Evolutionary conservation across 2,888 invertebrate genomes (phyloP).

Genomic region (Dynastes grantii): DNA sequence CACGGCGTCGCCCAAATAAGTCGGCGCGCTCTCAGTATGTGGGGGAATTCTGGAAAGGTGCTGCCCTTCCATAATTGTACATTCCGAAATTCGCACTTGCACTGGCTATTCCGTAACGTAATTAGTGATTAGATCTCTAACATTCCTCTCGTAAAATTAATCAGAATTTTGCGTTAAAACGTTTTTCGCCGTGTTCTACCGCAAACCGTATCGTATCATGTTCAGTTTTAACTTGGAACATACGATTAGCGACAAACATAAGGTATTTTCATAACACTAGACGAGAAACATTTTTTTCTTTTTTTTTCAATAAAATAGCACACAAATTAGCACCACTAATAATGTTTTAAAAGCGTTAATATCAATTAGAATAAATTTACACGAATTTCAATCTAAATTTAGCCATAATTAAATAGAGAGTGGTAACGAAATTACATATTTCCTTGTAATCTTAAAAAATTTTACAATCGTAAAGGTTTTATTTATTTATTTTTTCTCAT

Average conservation of each 20-base stretch:
- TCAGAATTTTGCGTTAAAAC: background rate
- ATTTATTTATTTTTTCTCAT: too few species aligned
- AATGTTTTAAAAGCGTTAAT: too few species aligned
- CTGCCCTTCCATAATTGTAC: slow-evolving; percentile 54
- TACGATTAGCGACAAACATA: background rate
- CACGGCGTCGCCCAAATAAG: slow-evolving; percentile 68
- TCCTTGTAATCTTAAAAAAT: too few species aligned
- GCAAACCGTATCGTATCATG: background rate
- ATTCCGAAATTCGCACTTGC: slow-evolving; percentile 49
- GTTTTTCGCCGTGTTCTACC: background rate
- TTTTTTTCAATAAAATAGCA: too few species aligned
- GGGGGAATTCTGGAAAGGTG: slow-evolving; percentile 54
- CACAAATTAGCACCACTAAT: too few species aligned
- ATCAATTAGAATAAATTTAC: too few species aligned
- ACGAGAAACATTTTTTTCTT: too few species aligned
- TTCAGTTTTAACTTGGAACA: background rate
- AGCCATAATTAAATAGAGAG: too few species aligned
- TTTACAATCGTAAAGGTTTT: too few species aligned
- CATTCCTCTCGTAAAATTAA: background rate
- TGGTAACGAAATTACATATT: too few species aligned
- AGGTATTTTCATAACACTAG: too few species aligned
- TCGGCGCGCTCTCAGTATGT: slow-evolving; percentile 57
- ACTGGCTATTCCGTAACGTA: slow-evolving; percentile 38
- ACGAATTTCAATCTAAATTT: too few species aligned
- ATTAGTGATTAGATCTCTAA: slow-evolving; percentile 28